Evolutionary conservation across 2,888 invertebrate genomes (phyloP).

Genomic region (Seira musarum): DNA sequence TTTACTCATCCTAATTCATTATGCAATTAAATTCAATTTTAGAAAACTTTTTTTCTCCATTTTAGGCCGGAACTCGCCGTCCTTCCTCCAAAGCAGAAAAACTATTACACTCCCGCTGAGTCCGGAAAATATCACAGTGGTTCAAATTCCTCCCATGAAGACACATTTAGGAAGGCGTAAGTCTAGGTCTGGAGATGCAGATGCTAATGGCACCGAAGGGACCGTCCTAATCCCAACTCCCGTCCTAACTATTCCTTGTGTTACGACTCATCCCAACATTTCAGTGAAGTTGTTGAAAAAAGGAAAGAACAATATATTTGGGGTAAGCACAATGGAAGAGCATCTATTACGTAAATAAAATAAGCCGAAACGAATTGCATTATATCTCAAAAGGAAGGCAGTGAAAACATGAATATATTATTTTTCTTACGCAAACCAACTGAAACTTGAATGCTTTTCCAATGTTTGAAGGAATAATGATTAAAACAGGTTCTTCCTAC

Average conservation of each 20-base stretch:
- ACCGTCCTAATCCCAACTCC: neutral
- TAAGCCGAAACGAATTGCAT: too few relatives aligned
- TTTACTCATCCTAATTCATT: neutral
- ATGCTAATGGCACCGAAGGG: neutral
- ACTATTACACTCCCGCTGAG: conserved; percentile 32
- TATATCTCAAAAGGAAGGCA: too few relatives aligned
- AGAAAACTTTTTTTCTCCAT: neutral
- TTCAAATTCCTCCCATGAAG: too few relatives aligned
- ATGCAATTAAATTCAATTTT: neutral
- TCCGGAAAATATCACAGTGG: conserved; percentile 39
- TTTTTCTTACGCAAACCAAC: too few relatives aligned
- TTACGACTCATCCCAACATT: conserved; percentile 44
- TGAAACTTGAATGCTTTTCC: too few relatives aligned
- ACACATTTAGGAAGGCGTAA: too few relatives aligned
- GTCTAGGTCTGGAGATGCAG: too few relatives aligned
- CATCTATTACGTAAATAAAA: too few relatives aligned
- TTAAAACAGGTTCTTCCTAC: too few relatives aligned
- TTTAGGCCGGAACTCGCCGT: conserved; percentile 51
- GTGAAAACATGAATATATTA: too few relatives aligned
- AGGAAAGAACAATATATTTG: conserved; percentile 28
- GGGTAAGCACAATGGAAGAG: conserved; percentile 3
- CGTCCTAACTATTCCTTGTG: conserved; percentile 52
- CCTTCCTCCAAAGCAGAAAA: conserved; percentile 56
- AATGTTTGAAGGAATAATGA: too few relatives aligned
- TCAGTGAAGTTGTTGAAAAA: conserved; percentile 38